Base-by-base conservation (phyloP, 2,113 vertebrate genomes). In the Chaenogobius annularis region DNA sequence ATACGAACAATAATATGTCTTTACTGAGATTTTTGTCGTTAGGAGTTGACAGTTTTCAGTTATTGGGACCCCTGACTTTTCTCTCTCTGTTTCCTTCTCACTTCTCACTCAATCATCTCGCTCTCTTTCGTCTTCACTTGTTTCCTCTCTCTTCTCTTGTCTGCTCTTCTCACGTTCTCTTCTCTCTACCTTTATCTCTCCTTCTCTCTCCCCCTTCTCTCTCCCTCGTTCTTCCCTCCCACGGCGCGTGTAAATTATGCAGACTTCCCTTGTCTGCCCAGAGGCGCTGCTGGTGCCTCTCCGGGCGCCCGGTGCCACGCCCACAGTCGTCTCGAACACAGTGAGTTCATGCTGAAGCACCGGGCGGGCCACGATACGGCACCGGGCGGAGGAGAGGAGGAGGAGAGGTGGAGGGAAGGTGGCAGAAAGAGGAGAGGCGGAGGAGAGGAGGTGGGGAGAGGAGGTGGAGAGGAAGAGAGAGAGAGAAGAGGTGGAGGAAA, bases 321-420 rank as follows among this genome's bases (percentile, higher is more conserved):
- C 47, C 74, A 11, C 78, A 78, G 80, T 81, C 84, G 5, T 85
- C 82, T 84, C 83, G 75, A 79, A 74, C 48, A 19, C 48, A 52
- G 5, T 82, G 76, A 85, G 74, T 86, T 84, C 85, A 83, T 85
- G 86, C 84, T 78, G 84, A 85, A 77, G 37, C 78, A 83, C 26
- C 26, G 4, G 26, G 4, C 80, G 74, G 80, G 73, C 76, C n/a
- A n/a, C n/a, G n/a, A n/a, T n/a, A n/a, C n/a, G n/a, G n/a, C n/a
- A n/a, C n/a, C n/a, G n/a, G n/a, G n/a, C n/a, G n/a, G n/a, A n/a
- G n/a, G n/a, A n/a, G n/a, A n/a, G n/a, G n/a, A n/a, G n/a, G n/a
- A n/a, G n/a, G n/a, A n/a, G n/a, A n/a, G n/a, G n/a, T n/a, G n/a
- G n/a, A n/a, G n/a, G n/a, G n/a, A n/a, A n/a, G n/a, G n/a, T n/a